Evolutionary conservation across 2,888 invertebrate species (phyloP).

Genomic region (Dioctria rufipes): DNA sequence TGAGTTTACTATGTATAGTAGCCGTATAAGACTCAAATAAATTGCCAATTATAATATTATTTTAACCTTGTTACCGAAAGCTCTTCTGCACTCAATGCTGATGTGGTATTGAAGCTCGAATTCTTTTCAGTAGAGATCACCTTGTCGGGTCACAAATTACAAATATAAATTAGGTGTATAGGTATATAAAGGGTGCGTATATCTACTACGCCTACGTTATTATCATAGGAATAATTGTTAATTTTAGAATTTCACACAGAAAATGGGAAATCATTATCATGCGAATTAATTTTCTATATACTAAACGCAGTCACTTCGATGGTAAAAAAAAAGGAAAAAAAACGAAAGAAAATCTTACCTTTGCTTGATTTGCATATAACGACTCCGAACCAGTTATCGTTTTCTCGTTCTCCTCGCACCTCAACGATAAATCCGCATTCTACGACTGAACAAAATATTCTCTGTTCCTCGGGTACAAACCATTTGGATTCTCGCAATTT

Average conservation of each 20-base stretch:
- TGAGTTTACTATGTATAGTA: neutral
- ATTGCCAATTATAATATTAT: slow-evolving; percentile 25
- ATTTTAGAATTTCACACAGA: too few relatives aligned
- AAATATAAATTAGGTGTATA: too few relatives aligned
- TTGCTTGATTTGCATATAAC: slow-evolving; percentile 81
- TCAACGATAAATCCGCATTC: slow-evolving; percentile 83
- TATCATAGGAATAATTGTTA: too few relatives aligned
- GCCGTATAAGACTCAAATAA: neutral
- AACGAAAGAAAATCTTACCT: slow-evolving; percentile 71
- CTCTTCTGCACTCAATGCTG: neutral
- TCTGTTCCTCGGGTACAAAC: slow-evolving; percentile 81
- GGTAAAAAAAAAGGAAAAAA: neutral
- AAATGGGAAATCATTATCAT: too few relatives aligned
- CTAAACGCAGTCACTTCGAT: neutral
- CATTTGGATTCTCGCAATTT: slow-evolving; percentile 83
- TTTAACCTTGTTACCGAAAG: slow-evolving; percentile 8
- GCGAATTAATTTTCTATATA: neutral
- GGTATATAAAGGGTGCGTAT: too few relatives aligned
- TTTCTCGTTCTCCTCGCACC: slow-evolving; percentile 71
- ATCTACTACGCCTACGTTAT: too few relatives aligned
- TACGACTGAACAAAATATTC: slow-evolving; percentile 80
- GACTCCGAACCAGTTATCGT: slow-evolving; percentile 75
- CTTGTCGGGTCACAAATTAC: too few relatives aligned
- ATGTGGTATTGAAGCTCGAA: too few relatives aligned
- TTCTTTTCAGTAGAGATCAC: too few relatives aligned